Conservation (phyloP, 2,888 invertebrate species). For the Hartigia nigra region DNA sequence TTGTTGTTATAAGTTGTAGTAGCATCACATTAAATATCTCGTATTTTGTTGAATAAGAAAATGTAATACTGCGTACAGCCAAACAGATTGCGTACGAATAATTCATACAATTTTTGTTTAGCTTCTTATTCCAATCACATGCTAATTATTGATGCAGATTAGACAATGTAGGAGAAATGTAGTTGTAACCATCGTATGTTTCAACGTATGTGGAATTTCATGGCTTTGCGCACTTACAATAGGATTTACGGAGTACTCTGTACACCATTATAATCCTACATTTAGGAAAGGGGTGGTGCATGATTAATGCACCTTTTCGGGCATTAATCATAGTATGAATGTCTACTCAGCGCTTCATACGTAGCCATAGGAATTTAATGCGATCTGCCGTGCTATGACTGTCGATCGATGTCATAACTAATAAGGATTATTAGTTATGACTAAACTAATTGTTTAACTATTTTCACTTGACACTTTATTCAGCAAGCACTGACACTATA, state of each 20-base stretch:
- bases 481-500: too few relatives aligned
- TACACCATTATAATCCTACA: background rate
- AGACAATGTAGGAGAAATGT: background rate
- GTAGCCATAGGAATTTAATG: background rate
- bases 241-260: background rate
- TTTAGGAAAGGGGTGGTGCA: background rate
- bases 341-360: background rate
- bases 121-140: background rate
- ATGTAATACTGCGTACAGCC: background rate
- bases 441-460: background rate
- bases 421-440: background rate
- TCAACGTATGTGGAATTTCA: background rate
- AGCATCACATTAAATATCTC: background rate
- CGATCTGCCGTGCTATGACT: background rate
- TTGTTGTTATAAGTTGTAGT: background rate
- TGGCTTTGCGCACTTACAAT: background rate
- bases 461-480: background rate
- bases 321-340: background rate
- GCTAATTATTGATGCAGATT: background rate
- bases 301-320: background rate
- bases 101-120: background rate
- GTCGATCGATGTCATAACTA: background rate
- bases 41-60: background rate
- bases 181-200: background rate
- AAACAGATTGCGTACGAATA: background rate